Percentiles rank a stretch among this genome's conserved stretches.
These are phyloP conservation scores for Daktulosphaira vitifoliae DNA, from an alignment of 1,140 invertebrate species.

Conservation along the genomic window DNA sequence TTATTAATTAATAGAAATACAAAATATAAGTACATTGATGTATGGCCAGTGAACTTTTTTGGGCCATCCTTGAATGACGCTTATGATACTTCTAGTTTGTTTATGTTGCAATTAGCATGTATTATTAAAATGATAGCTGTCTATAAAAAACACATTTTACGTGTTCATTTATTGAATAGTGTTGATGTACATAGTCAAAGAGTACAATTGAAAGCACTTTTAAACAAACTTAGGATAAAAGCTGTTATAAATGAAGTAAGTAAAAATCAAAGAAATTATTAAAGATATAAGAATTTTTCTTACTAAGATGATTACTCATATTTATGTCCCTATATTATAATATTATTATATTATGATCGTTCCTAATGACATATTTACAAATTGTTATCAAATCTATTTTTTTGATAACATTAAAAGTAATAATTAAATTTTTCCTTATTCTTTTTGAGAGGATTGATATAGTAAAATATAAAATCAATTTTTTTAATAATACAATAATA, in stretches of 20 bases:
- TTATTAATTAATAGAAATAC: slow-evolving; percentile 49
- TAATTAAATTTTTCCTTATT: no score
- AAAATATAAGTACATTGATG: slow-evolving; percentile 77
- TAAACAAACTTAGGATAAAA: slow-evolving; percentile 6
- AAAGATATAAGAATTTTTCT: no score
- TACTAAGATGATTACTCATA: no score
- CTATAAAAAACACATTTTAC: slow-evolving; percentile 20
- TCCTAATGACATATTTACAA: no score
- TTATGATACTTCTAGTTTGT: slow-evolving; percentile 80
- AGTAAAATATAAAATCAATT: no score
- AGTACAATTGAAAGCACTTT: slow-evolving; percentile 8
- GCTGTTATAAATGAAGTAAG: slow-evolving; percentile 17
- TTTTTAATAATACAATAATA: no score
- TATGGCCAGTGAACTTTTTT: slow-evolving; percentile 91
- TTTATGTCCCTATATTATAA: no score
- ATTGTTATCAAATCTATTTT: no score
- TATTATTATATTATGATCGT: no score
- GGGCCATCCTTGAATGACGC: slow-evolving; percentile 63
- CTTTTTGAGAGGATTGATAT: no score
- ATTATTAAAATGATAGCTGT: slow-evolving; percentile 81
- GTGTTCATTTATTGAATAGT: slow-evolving; percentile 17
- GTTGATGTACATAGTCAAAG: slow-evolving; percentile 19
- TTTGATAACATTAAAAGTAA: no score
- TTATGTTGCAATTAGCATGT: slow-evolving; percentile 93
- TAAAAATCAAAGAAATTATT: background rate